Conservation (phyloP, 2,888 invertebrate species). For the Mythimna impura region DNA sequence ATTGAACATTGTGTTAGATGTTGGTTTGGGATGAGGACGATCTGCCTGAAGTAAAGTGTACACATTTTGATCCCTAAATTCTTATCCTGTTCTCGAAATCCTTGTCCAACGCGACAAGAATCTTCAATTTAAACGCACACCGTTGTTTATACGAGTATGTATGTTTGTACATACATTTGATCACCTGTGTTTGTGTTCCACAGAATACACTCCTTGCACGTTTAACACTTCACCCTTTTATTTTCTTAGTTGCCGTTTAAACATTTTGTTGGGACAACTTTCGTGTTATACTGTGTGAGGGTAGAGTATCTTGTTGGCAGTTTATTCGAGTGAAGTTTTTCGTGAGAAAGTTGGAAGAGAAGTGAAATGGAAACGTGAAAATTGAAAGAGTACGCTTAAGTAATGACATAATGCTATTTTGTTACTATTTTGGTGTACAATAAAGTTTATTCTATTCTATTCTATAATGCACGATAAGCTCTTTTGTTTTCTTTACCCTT, state of each 20-base stretch:
- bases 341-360: not conserved
- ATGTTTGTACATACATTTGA: constrained; percentile 72
- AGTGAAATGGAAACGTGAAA: not conserved
- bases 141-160: constrained; percentile 72
- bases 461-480: not conserved
- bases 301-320: constrained; percentile 11
- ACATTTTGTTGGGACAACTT: constrained; percentile 37
- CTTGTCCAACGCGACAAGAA: constrained; percentile 67
- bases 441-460: too few relatives aligned
- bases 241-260: constrained; percentile 51
- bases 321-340: constrained; percentile 19
- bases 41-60: too few relatives aligned
- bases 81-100: constrained; percentile 9
- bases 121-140: constrained; percentile 77
- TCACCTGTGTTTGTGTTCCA: constrained; percentile 72
- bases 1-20: too few relatives aligned
- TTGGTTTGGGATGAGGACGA: too few relatives aligned
- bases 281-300: constrained; percentile 7
- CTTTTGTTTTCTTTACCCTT: not conserved
- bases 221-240: constrained; percentile 52
- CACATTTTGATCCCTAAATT: not conserved
- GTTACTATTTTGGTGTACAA: too few relatives aligned
- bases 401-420: too few relatives aligned
- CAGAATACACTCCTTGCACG: constrained; percentile 33
- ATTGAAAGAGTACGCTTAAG: too few relatives aligned